A percentile compares a stretch with the other conserved stretches of the same genome.
Evolutionary conservation across 2,888 invertebrate species (phyloP).

Genomic region (Timandra comae): DNA sequence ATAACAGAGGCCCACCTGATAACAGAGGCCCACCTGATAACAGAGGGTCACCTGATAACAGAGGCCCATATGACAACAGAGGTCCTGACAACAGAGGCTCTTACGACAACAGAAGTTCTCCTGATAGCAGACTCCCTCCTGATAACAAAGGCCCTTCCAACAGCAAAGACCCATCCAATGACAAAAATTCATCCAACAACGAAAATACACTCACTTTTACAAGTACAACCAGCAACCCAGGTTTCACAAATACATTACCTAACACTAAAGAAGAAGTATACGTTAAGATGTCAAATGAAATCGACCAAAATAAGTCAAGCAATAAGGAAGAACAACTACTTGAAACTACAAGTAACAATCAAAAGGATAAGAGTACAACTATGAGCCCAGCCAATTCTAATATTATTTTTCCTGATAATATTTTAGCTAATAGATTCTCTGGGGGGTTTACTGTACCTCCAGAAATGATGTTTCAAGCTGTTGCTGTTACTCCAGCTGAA

Average conservation of each 20-base stretch:
- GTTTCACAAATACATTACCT: too few relatives aligned
- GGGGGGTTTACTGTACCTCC: conserved; percentile 7
- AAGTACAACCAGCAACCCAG: too few relatives aligned
- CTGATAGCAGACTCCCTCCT: conserved; percentile 14
- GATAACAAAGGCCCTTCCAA: conserved; percentile 7
- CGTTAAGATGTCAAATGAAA: too few relatives aligned
- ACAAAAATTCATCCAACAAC: conserved; percentile 3
- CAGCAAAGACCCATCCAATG: conserved; percentile 11
- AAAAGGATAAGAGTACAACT: not conserved
- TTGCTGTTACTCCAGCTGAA: conserved; percentile 39
- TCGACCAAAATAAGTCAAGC: too few relatives aligned
- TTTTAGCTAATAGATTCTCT: conserved; percentile 6
- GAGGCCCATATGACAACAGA: conserved; percentile 12
- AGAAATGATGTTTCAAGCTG: conserved; percentile 31
- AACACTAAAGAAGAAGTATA: too few relatives aligned
- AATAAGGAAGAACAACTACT: too few relatives aligned
- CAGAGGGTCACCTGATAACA: conserved; percentile 12
- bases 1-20: conserved; percentile 5
- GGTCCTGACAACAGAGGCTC: conserved; percentile 17
- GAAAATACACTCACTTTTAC: too few relatives aligned
- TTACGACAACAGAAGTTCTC: conserved; percentile 16
- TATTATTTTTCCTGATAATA: not conserved
- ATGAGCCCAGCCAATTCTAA: not conserved
- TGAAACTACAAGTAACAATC: too few relatives aligned
- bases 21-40: conserved; percentile 13